A percentile compares a stretch with the other conserved stretches of the same genome.
Conservation (phyloP, 2,888 invertebrate genomes). For the Ligdia adustata region DNA sequence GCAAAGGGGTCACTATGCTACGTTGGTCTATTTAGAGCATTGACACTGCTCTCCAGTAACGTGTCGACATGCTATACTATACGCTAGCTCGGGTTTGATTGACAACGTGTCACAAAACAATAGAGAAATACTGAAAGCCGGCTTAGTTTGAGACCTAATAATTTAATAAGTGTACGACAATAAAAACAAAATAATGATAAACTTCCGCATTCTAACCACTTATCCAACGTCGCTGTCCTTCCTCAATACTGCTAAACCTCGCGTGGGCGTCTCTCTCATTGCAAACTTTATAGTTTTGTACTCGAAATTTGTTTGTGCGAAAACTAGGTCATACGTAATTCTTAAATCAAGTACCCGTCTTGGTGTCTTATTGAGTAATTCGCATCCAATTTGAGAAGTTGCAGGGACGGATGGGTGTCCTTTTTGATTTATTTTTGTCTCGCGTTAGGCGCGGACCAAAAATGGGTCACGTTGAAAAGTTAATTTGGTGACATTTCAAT, state of each 20-base stretch:
- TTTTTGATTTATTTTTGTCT: slow-evolving; percentile 9
- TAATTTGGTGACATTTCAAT: too few relatives aligned
- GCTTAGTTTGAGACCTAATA: too few relatives aligned
- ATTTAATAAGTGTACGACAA: too few relatives aligned
- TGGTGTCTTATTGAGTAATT: slow-evolving; percentile 24
- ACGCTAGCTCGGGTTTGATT: too few relatives aligned
- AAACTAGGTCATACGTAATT: slow-evolving; percentile 36
- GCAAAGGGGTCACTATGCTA: slow-evolving; percentile 10
- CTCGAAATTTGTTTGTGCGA: slow-evolving; percentile 16
- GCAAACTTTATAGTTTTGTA: slow-evolving; percentile 37
- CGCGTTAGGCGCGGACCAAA: background rate
- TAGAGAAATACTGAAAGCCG: too few relatives aligned
- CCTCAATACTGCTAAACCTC: slow-evolving; percentile 27
- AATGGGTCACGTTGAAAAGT: too few relatives aligned
- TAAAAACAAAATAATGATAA: too few relatives aligned
- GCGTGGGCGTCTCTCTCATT: slow-evolving; percentile 33
- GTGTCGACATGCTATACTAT: too few relatives aligned
- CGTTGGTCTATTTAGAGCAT: slow-evolving; percentile 14
- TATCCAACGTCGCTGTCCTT: background rate
- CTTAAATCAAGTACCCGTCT: slow-evolving; percentile 29
- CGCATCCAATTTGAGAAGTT: slow-evolving; percentile 23
- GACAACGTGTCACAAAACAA: too few relatives aligned
- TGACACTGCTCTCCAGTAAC: slow-evolving; percentile 14
- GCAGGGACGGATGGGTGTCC: slow-evolving; percentile 22
- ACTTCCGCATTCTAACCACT: slow-evolving; percentile 6